Percentiles rank a stretch among this genome's conserved stretches.
phyloP scores from a whole-genome alignment of 2,888 invertebrate genomes.

The Tetheella fluctuosa region DNA sequence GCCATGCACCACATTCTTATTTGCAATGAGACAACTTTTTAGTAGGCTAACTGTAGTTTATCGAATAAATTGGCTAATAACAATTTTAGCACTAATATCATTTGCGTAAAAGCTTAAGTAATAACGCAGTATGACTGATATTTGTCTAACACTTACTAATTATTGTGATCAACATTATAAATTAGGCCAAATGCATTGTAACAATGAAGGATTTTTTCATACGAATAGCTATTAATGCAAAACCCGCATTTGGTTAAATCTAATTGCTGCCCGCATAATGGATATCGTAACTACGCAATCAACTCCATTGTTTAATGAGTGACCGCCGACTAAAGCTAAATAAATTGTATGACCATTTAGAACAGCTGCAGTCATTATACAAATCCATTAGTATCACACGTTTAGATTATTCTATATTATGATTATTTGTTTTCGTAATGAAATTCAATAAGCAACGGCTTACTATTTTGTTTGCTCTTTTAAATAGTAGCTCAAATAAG shows the following conservation, averaged over 20 bases:
- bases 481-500: background rate
- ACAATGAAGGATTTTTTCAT: conserved; percentile 62
- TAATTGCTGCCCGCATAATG: conserved; percentile 81
- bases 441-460: conserved; percentile 50
- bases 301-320: conserved; percentile 79
- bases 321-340: conserved; percentile 73
- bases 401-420: conserved; percentile 54
- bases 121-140: too few species aligned
- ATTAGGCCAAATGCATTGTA: conserved; percentile 28
- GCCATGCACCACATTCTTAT: too few species aligned
- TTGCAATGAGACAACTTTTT: too few species aligned
- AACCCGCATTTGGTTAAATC: conserved; percentile 80
- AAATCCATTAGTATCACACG: conserved; percentile 60
- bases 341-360: conserved; percentile 68
- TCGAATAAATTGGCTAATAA: too few species aligned
- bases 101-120: too few species aligned
- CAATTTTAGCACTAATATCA: too few species aligned
- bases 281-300: conserved; percentile 76
- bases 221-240: conserved; percentile 64
- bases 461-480: conserved; percentile 25
- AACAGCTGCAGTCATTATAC: conserved; percentile 67
- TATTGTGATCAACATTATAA: conserved; percentile 7
- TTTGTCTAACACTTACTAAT: background rate
- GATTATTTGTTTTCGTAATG: conserved; percentile 59
- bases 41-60: too few species aligned